Percentiles rank a stretch among this genome's conserved stretches.
These are phyloP conservation scores for Syngnathus acus DNA, from an alignment of 2,797 vertebrate genomes.

Conservation along the genomic window DNA sequence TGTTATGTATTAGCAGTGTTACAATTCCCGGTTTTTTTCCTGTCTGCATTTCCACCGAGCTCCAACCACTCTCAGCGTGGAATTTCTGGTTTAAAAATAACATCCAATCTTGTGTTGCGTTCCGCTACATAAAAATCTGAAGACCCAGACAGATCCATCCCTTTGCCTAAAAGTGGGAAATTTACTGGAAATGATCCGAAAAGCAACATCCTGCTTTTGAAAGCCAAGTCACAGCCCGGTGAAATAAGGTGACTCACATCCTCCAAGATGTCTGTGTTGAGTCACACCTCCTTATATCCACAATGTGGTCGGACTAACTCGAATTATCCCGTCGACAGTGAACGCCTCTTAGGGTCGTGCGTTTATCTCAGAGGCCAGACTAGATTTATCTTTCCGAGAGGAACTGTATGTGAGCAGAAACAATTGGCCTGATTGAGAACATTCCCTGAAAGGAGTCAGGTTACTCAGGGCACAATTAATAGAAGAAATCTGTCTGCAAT, in stretches of 20 bases:
- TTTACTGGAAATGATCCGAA: background rate
- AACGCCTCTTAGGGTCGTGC: constrained; percentile 46
- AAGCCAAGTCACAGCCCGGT: background rate
- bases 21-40: background rate
- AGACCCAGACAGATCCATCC: background rate
- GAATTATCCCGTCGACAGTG: constrained; percentile 50
- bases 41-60: background rate
- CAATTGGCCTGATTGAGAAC: constrained; percentile 77
- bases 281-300: background rate
- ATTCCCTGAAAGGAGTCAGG: constrained; percentile 71
- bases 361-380: constrained; percentile 67
- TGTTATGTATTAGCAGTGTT: background rate
- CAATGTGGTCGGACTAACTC: background rate
- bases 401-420: constrained; percentile 78
- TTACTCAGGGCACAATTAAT: constrained; percentile 64
- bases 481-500: constrained; percentile 61
- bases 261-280: background rate
- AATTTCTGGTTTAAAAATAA: background rate
- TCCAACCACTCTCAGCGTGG: background rate
- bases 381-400: constrained; percentile 67
- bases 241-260: background rate
- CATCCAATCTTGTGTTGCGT: background rate
- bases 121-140: background rate
- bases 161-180: background rate
- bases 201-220: background rate